These are phyloP conservation scores for Notodromas monacha DNA, from an alignment of 2,888 invertebrate species.

Conservation along the genomic window DNA sequence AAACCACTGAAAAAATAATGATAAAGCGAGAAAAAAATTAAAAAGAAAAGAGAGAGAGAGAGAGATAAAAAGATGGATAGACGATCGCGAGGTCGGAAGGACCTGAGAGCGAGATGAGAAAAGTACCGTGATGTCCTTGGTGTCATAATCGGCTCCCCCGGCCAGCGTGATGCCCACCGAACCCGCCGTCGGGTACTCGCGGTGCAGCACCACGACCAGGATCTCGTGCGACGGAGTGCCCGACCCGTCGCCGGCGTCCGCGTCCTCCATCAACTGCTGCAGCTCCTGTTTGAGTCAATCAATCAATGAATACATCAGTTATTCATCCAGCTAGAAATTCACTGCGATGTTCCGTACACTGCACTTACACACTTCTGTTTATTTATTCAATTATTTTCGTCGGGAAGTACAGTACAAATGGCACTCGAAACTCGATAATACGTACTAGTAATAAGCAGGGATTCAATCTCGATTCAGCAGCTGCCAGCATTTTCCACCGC, in stretches of 20 bases:
- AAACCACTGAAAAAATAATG: too few species aligned
- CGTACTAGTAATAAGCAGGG: too few species aligned
- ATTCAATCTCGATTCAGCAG: too few species aligned
- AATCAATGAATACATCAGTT: background rate
- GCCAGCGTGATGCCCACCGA: constrained; percentile 60
- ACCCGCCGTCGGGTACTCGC: constrained; percentile 33
- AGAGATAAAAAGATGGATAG: too few species aligned
- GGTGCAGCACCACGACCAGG: constrained; percentile 28
- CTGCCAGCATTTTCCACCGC: too few species aligned
- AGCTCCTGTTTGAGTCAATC: constrained; percentile 19
- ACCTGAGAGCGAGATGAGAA: background rate
- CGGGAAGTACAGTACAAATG: too few species aligned
- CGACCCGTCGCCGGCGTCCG: constrained; percentile 26
- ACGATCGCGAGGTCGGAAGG: background rate
- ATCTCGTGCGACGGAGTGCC: constrained; percentile 20
- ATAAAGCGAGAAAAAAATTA: too few species aligned
- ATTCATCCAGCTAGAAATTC: background rate
- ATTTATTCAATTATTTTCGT: too few species aligned
- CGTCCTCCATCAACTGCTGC: constrained; percentile 29
- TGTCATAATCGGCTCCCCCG: constrained; percentile 62
- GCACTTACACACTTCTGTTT: too few species aligned
- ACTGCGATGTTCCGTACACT: too few species aligned
- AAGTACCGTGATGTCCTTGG: constrained; percentile 55
- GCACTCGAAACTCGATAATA: too few species aligned
- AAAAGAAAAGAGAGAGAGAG: too few species aligned